Base-by-base conservation (phyloP, 2,113 vertebrate species). In the Saimiri boliviensis region DNA sequence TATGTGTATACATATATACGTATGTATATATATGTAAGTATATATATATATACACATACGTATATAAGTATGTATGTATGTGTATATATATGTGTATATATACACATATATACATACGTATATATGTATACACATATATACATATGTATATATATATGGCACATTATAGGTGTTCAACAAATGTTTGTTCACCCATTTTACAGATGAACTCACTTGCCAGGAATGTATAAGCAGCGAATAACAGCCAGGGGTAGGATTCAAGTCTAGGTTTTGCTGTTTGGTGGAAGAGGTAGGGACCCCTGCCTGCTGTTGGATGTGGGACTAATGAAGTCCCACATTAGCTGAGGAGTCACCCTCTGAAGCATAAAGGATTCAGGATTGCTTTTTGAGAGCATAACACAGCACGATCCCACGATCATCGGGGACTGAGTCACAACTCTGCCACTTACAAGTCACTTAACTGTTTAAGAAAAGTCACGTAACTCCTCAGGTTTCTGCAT, bases 381-480 rank as follows among this genome's bases (percentile, higher is more conserved):
- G 54, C 32, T 37, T 42, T 56, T 77, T 89, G 27, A 49, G 8
- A 25, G 25, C 11, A 49, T 4, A 80, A n/a, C 52, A 32, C 35
- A 40, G 40, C 9, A 54, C n/a, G 63, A 47, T 13, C 45, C 54
- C 93, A 27, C 10, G 66, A 10, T 45, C n/a, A 9, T 5, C 32
- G 0, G 1, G 21, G 9, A 86, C 9, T 35, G 70, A n/a, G 23
- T 47, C 6, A 6, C 1, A 20, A 17, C 23, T 52, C 73, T 17
- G n/a, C n/a, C 56, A 6, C 54, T 17, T 14, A 54, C 0, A 90
- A 58, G 30, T 79, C 81, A 86, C 21, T 45, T 52, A 37, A 23
- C 81, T 92, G 92, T 23, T 90, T 77, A 30, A 77, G 74, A 32
- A 74, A 90, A 47, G 40, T 89, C 83, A 84, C 35, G 40, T 70